A percentile compares a stretch with the other conserved stretches of the same genome.
These are phyloP conservation scores for Drosophila merina DNA, from an alignment of 2,888 invertebrate species.

Conservation along the genomic window DNA sequence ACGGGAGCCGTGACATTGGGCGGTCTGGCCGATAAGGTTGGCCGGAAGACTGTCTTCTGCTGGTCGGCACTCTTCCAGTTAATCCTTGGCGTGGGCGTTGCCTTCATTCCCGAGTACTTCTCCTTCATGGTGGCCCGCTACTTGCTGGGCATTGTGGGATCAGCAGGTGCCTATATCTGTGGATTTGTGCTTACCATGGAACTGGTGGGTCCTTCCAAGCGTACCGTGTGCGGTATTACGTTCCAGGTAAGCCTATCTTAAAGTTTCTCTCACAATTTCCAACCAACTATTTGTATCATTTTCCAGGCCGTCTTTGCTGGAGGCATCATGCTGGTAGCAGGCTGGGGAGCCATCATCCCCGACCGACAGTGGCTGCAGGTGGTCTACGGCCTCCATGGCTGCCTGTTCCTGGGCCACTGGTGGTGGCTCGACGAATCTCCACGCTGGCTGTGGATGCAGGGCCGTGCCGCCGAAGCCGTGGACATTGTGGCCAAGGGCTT, in stretches of 20 bases:
- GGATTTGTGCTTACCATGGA: conserved; percentile 90
- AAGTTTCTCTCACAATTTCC: too few relatives aligned
- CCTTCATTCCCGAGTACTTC: conserved; percentile 91
- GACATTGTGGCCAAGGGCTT: conserved; percentile 90
- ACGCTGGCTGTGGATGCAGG: conserved; percentile 94
- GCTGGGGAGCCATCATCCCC: conserved; percentile 91
- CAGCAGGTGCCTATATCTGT: conserved; percentile 87
- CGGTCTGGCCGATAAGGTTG: conserved; percentile 91
- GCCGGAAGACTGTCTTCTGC: conserved; percentile 91
- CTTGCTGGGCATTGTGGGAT: conserved; percentile 92
- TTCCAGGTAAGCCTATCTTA: conserved; percentile 81
- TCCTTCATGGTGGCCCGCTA: conserved; percentile 88
- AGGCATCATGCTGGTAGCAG: conserved; percentile 93
- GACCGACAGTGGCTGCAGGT: conserved; percentile 90
- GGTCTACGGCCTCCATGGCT: conserved; percentile 90
- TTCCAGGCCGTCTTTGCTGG: conserved; percentile 89
- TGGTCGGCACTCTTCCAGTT: conserved; percentile 90
- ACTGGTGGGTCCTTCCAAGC: conserved; percentile 90
- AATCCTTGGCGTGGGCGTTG: conserved; percentile 89
- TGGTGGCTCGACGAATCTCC: conserved; percentile 96
- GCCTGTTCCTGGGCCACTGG: conserved; percentile 90
- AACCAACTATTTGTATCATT: background rate
- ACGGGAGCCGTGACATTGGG: conserved; percentile 91
- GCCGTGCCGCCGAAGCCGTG: conserved; percentile 89
- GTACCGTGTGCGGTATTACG: conserved; percentile 91